phyloP scores from a whole-genome alignment of 2,797 vertebrate species.

The Microctenopoma steveboyesi region DNA sequence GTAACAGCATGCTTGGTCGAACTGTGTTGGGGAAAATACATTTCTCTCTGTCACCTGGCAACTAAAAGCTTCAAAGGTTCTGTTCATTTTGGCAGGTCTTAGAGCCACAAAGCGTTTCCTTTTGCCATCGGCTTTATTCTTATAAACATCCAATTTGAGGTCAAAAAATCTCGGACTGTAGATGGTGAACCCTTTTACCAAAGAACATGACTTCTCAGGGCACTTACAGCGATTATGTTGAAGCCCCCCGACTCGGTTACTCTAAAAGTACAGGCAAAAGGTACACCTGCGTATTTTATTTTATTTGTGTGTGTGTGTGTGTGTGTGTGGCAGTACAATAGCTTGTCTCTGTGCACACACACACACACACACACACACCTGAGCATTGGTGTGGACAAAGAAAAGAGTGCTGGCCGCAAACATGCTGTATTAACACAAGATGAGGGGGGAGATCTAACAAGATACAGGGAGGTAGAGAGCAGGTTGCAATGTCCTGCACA shows the following conservation, averaged over 20 bases:
- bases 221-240: conserved; percentile 33
- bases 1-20: not conserved
- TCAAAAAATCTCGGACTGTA: conserved; percentile 34
- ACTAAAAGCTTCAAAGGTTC: conserved; percentile 66
- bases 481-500: not conserved
- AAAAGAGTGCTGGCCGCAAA: not conserved
- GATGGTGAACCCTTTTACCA: conserved; percentile 55
- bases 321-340: not conserved
- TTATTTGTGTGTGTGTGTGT: conserved; percentile 14
- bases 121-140: conserved; percentile 22
- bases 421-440: not conserved
- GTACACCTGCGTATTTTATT: conserved; percentile 22
- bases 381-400: not conserved
- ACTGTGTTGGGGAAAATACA: not conserved
- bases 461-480: not conserved
- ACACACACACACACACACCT: not conserved
- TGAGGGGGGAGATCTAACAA: not conserved
- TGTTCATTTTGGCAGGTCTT: conserved; percentile 37
- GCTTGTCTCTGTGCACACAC: not conserved
- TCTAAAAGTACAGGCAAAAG: conserved; percentile 17
- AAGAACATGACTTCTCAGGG: conserved; percentile 36
- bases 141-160: conserved; percentile 13
- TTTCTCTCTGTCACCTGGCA: conserved; percentile 63
- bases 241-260: conserved; percentile 19
- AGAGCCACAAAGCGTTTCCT: conserved; percentile 16